Conservation (phyloP, 2,113 vertebrate genomes). For the Bufo bufo region DNA sequence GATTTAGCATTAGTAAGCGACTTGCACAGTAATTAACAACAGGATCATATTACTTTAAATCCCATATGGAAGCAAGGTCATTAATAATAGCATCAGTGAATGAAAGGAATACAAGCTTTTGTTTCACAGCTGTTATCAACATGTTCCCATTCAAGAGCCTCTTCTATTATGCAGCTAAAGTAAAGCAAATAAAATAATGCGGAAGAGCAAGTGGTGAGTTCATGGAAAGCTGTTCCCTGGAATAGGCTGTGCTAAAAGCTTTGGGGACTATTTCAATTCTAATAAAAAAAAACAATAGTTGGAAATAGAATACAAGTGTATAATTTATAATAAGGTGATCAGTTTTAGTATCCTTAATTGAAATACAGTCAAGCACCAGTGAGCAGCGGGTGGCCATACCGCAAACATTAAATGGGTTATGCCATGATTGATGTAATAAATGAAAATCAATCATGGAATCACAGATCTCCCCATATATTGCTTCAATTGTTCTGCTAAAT, state of each 20-base stretch:
- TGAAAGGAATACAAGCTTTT: constrained; percentile 39
- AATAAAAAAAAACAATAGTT: background rate
- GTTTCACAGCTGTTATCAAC: constrained; percentile 54
- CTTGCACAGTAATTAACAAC: constrained; percentile 49
- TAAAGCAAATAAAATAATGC: constrained; percentile 10
- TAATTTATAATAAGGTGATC: background rate
- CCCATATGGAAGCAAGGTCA: constrained; percentile 42
- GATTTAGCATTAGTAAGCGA: constrained; percentile 14
- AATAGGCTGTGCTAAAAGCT: constrained; percentile 1
- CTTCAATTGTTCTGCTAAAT: too few relatives aligned
- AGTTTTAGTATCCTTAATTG: background rate
- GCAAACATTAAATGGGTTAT: background rate
- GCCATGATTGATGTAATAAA: too few relatives aligned
- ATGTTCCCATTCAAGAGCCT: constrained; percentile 38
- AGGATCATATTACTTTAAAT: constrained; percentile 46
- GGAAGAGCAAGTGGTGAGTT: constrained; percentile 25
- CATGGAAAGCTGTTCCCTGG: constrained; percentile 12
- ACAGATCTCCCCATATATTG: too few relatives aligned
- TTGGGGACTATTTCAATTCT: background rate
- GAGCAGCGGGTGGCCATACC: background rate
- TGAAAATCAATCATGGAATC: too few relatives aligned
- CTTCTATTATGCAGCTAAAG: constrained; percentile 29
- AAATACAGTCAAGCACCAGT: background rate
- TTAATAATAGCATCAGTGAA: constrained; percentile 44
- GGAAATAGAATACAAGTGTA: background rate